These are phyloP conservation scores for Atherinosoma microstoma DNA, from an alignment of 2,797 vertebrate species.

Conservation along the genomic window DNA sequence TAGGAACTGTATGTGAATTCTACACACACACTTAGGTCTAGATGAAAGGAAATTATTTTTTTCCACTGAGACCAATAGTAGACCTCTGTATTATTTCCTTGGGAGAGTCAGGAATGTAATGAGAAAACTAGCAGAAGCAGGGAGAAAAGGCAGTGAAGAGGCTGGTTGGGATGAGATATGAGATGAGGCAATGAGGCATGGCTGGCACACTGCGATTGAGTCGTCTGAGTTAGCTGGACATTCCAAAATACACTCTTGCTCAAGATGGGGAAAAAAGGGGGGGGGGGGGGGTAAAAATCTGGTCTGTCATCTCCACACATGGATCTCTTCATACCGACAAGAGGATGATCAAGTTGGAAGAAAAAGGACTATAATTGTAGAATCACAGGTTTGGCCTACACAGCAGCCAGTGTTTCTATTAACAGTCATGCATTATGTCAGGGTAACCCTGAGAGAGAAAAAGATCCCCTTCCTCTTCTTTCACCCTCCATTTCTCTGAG, in stretches of 20 bases:
- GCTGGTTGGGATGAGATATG: slow-evolving; percentile 74
- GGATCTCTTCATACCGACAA: slow-evolving; percentile 46
- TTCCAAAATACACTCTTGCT: slow-evolving; percentile 41
- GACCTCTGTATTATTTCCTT: slow-evolving; percentile 71
- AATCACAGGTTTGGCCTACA: slow-evolving; percentile 35
- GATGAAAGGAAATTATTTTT: slow-evolving; percentile 70
- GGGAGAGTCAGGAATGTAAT: slow-evolving; percentile 69
- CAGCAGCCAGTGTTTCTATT: slow-evolving; percentile 20
- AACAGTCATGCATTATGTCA: slow-evolving; percentile 16
- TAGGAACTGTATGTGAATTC: slow-evolving; percentile 55
- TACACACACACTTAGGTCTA: slow-evolving; percentile 32
- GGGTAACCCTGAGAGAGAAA: slow-evolving; percentile 19
- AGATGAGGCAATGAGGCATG: slow-evolving; percentile 76
- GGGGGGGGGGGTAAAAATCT: slow-evolving; percentile 29
- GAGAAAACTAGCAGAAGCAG: slow-evolving; percentile 71
- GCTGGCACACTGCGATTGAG: slow-evolving; percentile 63
- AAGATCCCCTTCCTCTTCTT: slow-evolving; percentile 11
- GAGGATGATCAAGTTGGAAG: slow-evolving; percentile 21
- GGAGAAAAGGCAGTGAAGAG: slow-evolving; percentile 40
- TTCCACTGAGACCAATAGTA: slow-evolving; percentile 63
- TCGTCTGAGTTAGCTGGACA: slow-evolving; percentile 67
- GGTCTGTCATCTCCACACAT: slow-evolving; percentile 45
- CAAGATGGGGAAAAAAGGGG: slow-evolving; percentile 6
- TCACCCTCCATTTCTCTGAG: slow-evolving; percentile 4
- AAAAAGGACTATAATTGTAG: slow-evolving; percentile 31